Conservation (phyloP, 2,797 vertebrate species). For the Alcedo atthis region DNA sequence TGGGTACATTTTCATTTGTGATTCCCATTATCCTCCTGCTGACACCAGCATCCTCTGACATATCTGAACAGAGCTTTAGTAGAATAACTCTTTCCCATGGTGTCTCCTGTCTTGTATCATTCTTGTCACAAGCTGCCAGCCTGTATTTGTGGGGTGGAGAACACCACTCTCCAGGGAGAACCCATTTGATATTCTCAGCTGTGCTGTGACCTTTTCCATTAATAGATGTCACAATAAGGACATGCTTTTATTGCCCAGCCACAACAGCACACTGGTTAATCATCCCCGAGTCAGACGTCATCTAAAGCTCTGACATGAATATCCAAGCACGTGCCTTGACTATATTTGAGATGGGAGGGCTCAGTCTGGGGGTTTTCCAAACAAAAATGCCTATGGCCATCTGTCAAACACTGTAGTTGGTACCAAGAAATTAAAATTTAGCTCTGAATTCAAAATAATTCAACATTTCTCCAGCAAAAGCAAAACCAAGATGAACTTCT, state of each 20-base stretch:
- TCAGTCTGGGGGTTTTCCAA: neutral
- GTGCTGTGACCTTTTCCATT: constrained; percentile 60
- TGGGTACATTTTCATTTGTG: neutral
- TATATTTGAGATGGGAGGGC: neutral
- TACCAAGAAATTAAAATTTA: neutral
- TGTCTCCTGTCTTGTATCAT: neutral
- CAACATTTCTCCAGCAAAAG: neutral
- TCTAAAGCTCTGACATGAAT: constrained; percentile 11
- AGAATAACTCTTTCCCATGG: neutral
- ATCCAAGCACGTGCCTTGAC: neutral
- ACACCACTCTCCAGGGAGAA: neutral
- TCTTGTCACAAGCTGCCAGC: neutral
- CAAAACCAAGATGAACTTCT: neutral
- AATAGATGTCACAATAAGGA: constrained; percentile 33
- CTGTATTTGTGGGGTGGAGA: constrained; percentile 17
- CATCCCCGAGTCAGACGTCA: neutral
- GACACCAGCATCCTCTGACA: neutral
- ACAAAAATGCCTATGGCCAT: neutral
- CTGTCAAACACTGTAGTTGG: neutral
- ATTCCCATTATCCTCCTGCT: neutral
- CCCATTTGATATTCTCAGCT: constrained; percentile 43
- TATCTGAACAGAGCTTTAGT: neutral
- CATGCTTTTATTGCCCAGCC: constrained; percentile 9
- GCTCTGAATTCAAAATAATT: neutral
- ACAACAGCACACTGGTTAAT: neutral